Conservation (phyloP, 1,140 invertebrate genomes). For the Sipha flava region DNA sequence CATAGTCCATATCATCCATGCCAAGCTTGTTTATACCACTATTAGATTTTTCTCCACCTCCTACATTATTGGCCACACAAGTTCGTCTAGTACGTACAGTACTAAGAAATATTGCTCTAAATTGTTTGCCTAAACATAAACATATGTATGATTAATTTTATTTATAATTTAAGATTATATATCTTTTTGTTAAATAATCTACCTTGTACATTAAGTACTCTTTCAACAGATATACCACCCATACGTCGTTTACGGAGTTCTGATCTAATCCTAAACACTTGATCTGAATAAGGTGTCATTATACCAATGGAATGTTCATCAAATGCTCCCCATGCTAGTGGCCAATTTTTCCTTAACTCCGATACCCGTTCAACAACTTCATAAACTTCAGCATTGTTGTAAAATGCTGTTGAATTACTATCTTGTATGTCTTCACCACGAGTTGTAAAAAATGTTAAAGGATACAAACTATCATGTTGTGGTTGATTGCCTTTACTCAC, state of each 20-base stretch:
- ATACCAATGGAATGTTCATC: slow-evolving; percentile 71
- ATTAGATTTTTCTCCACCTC: slow-evolving; percentile 39
- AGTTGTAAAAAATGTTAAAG: slow-evolving; percentile 75
- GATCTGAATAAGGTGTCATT: slow-evolving; percentile 78
- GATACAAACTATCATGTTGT: slow-evolving; percentile 58
- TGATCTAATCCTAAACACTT: slow-evolving; percentile 68
- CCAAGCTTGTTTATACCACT: slow-evolving; percentile 42
- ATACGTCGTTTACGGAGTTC: slow-evolving; percentile 66
- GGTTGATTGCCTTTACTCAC: slow-evolving; percentile 60
- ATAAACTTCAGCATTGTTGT: slow-evolving; percentile 74
- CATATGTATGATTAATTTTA: background rate
- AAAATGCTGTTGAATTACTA: slow-evolving; percentile 73
- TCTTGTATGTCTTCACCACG: slow-evolving; percentile 67
- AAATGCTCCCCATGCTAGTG: slow-evolving; percentile 61
- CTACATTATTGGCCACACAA: slow-evolving; percentile 45
- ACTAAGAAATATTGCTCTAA: slow-evolving; percentile 73
- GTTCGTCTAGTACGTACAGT: slow-evolving; percentile 71
- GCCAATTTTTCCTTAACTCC: slow-evolving; percentile 63
- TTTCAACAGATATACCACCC: slow-evolving; percentile 70
- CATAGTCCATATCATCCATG: slow-evolving; percentile 64
- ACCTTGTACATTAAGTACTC: slow-evolving; percentile 80
- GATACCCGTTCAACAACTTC: slow-evolving; percentile 66
- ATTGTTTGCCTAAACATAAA: slow-evolving; percentile 60
- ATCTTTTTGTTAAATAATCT: slow-evolving; percentile 45
- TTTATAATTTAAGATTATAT: background rate